Evolutionary conservation across 2,888 invertebrate species (phyloP).

Genomic region (Prosapia bicincta): DNA sequence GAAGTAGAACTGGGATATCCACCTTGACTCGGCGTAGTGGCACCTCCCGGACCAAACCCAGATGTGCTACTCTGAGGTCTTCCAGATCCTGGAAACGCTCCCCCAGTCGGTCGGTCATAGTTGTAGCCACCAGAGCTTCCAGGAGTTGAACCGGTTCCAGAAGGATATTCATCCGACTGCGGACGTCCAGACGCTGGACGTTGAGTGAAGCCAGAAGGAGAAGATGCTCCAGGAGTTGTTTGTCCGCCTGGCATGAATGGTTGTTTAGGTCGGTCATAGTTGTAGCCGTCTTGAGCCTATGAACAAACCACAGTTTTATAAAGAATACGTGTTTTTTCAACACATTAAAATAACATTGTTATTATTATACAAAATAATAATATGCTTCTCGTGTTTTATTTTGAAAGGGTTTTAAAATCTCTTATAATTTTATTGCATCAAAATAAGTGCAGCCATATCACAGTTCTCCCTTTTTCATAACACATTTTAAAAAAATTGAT

Average conservation of each 20-base stretch:
- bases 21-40: conserved; percentile 11
- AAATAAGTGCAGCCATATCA: too few relatives aligned
- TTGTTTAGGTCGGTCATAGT: conserved; percentile 66
- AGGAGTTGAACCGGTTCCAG: conserved; percentile 18
- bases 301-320: conserved; percentile 26
- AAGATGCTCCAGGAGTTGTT: conserved; percentile 1
- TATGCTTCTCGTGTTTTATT: too few relatives aligned
- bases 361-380: too few relatives aligned
- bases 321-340: too few relatives aligned
- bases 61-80: conserved; percentile 40
- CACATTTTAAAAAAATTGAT: too few relatives aligned
- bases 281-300: conserved; percentile 70
- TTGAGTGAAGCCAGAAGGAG: conserved; percentile 12
- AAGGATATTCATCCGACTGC: conserved; percentile 14
- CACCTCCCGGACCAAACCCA: conserved; percentile 34
- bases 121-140: conserved; percentile 23
- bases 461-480: too few relatives aligned
- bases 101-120: conserved; percentile 14
- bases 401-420: too few relatives aligned
- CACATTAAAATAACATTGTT: too few relatives aligned
- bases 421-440: too few relatives aligned
- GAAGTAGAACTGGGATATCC: conserved; percentile 24
- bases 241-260: conserved; percentile 47
- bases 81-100: conserved; percentile 16
- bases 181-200: conserved; percentile 3